phyloP scores from a whole-genome alignment of 2,113 vertebrate species.

The Antechinus flavipes region DNA sequence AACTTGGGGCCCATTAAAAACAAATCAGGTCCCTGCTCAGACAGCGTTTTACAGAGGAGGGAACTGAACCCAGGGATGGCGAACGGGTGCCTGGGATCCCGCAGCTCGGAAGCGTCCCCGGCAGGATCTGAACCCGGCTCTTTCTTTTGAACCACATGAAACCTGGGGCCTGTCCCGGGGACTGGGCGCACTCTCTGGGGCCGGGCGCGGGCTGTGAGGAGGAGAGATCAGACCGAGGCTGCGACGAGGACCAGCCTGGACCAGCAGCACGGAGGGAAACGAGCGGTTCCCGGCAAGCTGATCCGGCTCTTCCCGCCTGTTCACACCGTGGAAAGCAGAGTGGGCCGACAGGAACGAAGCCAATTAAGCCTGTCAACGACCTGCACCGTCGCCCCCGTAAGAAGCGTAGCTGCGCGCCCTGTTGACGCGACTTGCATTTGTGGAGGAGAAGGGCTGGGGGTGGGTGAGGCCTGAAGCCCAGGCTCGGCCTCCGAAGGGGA shows the following conservation, averaged over 20 bases:
- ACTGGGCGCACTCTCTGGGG: not conserved
- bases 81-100: not conserved
- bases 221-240: not conserved
- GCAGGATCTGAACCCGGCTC: not conserved
- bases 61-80: not conserved
- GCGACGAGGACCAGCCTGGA: not conserved
- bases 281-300: not conserved
- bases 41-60: not conserved
- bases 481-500: not conserved
- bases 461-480: not conserved
- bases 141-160: not conserved
- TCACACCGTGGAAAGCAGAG: not conserved
- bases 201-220: not conserved
- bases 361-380: not conserved
- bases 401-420: not conserved
- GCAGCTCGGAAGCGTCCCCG: not conserved
- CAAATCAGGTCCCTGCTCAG: not conserved
- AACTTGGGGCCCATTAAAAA: not conserved
- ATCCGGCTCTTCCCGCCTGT: not conserved
- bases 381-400: not conserved
- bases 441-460: not conserved
- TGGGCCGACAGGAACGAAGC: not conserved
- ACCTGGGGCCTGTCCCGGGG: not conserved
- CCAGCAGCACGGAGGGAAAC: not conserved
- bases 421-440: not conserved